Evolutionary conservation across 2,113 vertebrate species (phyloP).

Genomic region (Gasterosteus nipponicus): DNA sequence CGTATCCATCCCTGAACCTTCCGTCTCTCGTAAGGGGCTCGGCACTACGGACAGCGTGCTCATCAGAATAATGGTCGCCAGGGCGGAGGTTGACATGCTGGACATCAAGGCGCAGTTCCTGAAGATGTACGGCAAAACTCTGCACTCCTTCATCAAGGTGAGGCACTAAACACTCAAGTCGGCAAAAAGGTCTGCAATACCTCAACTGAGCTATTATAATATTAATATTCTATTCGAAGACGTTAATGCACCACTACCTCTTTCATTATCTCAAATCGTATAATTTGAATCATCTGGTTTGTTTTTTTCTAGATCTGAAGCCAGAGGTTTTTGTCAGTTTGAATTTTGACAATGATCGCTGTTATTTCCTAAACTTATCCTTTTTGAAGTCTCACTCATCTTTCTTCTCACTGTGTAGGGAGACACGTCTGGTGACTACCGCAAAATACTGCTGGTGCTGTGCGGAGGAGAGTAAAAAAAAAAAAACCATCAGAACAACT

Average conservation of each 20-base stretch:
- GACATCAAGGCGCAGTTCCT: conserved; percentile 91
- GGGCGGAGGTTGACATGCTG: conserved; percentile 93
- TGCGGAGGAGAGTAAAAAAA: conserved; percentile 88
- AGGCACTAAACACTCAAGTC: conserved; percentile 21
- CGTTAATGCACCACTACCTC: no score
- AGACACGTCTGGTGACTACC: conserved; percentile 95
- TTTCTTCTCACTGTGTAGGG: conserved; percentile 77
- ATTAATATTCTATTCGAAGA: no score
- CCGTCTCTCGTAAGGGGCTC: conserved; percentile 82
- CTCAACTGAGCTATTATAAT: conserved; percentile 13
- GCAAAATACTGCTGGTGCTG: conserved; percentile 89
- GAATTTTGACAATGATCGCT: not conserved
- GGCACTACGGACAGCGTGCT: conserved; percentile 92
- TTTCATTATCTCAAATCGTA: not conserved
- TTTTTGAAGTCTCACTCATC: conserved; percentile 35
- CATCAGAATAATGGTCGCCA: conserved; percentile 94
- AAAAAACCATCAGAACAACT: not conserved
- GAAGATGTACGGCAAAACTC: conserved; percentile 90
- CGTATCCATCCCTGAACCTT: not conserved
- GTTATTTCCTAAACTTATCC: not conserved
- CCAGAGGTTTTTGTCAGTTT: not conserved
- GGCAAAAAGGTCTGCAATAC: conserved; percentile 25
- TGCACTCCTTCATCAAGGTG: conserved; percentile 97
- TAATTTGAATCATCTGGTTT: not conserved
- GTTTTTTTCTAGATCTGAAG: not conserved